Percentiles rank a stretch among this genome's conserved stretches.
These are phyloP conservation scores for Athene cunicularia DNA, from an alignment of 2,113 vertebrate genomes.

Conservation along the genomic window DNA sequence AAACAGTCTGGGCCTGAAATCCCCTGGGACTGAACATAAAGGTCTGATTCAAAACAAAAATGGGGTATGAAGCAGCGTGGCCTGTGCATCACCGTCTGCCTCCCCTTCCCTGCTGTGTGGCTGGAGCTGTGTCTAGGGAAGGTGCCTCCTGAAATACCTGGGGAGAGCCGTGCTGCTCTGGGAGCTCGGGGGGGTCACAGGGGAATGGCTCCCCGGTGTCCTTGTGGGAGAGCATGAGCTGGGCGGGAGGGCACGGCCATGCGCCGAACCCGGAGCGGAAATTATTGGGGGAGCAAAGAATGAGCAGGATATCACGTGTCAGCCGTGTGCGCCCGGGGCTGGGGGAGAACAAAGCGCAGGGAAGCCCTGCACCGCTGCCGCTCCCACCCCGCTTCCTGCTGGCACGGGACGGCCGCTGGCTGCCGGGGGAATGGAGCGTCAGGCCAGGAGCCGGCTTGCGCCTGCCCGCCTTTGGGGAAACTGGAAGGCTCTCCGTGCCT, in stretches of 20 bases:
- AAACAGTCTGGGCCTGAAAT: conserved; percentile 33
- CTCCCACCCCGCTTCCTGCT: conserved; percentile 49
- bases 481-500: neutral
- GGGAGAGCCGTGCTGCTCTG: fast-evolving
- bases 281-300: neutral
- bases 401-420: neutral
- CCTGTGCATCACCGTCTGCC: fast-evolving
- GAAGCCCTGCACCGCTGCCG: conserved; percentile 13
- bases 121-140: fast-evolving
- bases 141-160: fast-evolving
- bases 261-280: neutral
- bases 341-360: conserved; percentile 54
- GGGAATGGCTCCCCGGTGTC: fast-evolving
- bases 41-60: neutral
- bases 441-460: fast-evolving
- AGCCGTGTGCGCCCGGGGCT: neutral
- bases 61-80: neutral
- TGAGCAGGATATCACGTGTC: conserved; percentile 53
- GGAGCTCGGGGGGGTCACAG: neutral
- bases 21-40: conserved; percentile 1
- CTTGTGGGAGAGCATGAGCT: fast-evolving
- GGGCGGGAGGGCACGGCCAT: neutral
- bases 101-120: neutral
- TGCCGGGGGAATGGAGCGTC: neutral
- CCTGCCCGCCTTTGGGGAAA: neutral